Evolutionary conservation across 2,888 invertebrate species (phyloP).

Genomic region (Boloria euphrosyne): DNA sequence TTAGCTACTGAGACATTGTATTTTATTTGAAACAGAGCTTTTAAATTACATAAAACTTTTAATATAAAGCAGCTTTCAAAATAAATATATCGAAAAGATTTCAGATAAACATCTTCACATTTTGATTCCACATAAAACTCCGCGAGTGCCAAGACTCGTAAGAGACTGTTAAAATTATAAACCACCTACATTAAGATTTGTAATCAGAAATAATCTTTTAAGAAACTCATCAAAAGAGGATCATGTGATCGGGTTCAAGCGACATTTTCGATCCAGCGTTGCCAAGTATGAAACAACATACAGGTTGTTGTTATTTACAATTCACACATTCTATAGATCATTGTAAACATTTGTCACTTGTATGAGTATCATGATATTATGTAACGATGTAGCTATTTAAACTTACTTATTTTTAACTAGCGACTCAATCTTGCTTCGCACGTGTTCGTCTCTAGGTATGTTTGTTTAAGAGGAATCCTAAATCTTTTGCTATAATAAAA

Average conservation of each 20-base stretch:
- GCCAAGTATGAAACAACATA: slow-evolving; percentile 45
- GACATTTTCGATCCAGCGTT: slow-evolving; percentile 41
- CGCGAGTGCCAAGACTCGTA: slow-evolving; percentile 39
- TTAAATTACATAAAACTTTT: neutral
- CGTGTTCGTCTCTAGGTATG: too few species aligned
- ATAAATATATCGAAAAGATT: slow-evolving; percentile 18
- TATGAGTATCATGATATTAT: too few species aligned
- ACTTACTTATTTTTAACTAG: too few species aligned
- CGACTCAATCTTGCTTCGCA: too few species aligned
- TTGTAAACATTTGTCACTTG: too few species aligned
- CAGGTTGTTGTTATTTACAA: slow-evolving; percentile 18
- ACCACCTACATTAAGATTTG: slow-evolving; percentile 52
- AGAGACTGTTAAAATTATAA: slow-evolving; percentile 47
- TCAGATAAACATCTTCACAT: slow-evolving; percentile 23
- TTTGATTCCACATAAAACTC: slow-evolving; percentile 28
- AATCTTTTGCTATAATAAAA: too few species aligned
- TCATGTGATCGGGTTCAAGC: slow-evolving; percentile 51
- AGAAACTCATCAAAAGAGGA: slow-evolving; percentile 46
- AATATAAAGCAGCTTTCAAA: neutral
- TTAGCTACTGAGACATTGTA: slow-evolving; percentile 1
- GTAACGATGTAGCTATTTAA: too few species aligned
- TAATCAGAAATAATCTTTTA: slow-evolving; percentile 56
- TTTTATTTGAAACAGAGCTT: slow-evolving; percentile 6
- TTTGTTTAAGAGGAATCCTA: too few species aligned
- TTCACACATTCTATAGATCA: too few species aligned